Evolutionary conservation across 2,888 invertebrate species (phyloP).

Genomic region (Pheosia tremula): DNA sequence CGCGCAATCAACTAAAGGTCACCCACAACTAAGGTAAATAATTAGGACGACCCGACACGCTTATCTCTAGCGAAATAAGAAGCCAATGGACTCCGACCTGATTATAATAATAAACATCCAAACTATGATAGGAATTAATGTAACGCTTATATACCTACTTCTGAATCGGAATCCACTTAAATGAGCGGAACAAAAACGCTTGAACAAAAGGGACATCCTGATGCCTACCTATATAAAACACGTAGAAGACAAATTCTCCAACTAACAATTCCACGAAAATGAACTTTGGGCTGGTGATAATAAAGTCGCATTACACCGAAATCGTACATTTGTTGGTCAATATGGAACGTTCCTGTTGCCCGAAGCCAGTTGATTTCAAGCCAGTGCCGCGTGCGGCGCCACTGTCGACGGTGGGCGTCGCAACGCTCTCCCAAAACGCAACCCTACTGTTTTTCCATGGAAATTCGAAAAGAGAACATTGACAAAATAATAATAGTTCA

Average conservation of each 20-base stretch:
- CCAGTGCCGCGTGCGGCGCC: constrained; percentile 82
- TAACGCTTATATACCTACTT: constrained; percentile 53
- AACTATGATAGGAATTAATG: constrained; percentile 51
- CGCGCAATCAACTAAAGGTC: constrained; percentile 1
- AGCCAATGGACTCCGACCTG: constrained; percentile 15
- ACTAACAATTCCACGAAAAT: constrained; percentile 17
- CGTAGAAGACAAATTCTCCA: constrained; percentile 20
- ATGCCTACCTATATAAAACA: constrained; percentile 50
- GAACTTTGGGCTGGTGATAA: constrained; percentile 35
- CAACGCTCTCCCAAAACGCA: constrained; percentile 55
- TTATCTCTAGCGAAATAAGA: constrained; percentile 14
- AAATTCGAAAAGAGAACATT: constrained; percentile 38
- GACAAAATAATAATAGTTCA: constrained; percentile 29
- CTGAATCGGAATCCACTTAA: constrained; percentile 66
- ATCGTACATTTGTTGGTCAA: constrained; percentile 44
- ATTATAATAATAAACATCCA: constrained; percentile 20
- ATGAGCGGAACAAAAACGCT: constrained; percentile 65
- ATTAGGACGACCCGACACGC: neutral
- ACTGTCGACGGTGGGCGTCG: constrained; percentile 76
- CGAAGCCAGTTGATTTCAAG: constrained; percentile 59
- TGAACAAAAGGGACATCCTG: constrained; percentile 78
- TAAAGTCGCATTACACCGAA: constrained; percentile 42
- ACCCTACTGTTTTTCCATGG: constrained; percentile 55
- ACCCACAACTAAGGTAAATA: neutral
- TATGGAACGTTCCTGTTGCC: constrained; percentile 65